phyloP scores from a whole-genome alignment of 2,113 vertebrate genomes.

The Phaetusa simplex region DNA sequence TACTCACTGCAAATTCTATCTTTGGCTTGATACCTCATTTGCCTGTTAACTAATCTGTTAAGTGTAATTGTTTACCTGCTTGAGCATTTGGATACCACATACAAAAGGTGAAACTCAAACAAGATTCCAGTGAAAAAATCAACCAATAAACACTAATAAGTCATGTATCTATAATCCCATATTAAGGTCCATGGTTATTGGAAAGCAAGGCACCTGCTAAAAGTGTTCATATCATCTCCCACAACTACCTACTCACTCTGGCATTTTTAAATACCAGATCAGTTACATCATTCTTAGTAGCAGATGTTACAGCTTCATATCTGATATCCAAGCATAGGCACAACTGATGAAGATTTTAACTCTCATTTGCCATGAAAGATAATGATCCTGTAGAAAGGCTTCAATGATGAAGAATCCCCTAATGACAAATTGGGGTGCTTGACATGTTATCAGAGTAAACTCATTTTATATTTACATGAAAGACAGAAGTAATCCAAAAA shows the following conservation, averaged over 20 bases:
- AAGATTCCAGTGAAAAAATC: neutral
- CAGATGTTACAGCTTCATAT: constrained; percentile 21
- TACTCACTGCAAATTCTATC: neutral
- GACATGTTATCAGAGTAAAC: neutral
- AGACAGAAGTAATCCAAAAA: neutral
- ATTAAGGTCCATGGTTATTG: neutral
- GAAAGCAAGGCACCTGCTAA: constrained; percentile 23
- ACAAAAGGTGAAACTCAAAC: neutral
- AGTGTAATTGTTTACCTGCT: neutral
- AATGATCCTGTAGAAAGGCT: neutral
- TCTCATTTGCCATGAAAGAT: constrained; percentile 4
- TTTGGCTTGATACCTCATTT: neutral
- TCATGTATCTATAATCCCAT: neutral
- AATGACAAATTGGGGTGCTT: neutral
- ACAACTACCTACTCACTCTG: constrained; percentile 9
- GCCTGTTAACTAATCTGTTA: neutral
- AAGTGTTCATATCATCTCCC: neutral
- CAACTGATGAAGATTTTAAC: constrained; percentile 6
- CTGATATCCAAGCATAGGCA: neutral
- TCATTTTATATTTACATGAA: constrained; percentile 19
- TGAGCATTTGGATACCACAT: neutral
- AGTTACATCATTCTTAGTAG: constrained; percentile 30
- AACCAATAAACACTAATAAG: neutral
- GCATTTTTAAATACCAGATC: constrained; percentile 56
- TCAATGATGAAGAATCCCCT: neutral